These are phyloP conservation scores for Climacteris rufus DNA, from an alignment of 2,113 vertebrate genomes.

Conservation along the genomic window DNA sequence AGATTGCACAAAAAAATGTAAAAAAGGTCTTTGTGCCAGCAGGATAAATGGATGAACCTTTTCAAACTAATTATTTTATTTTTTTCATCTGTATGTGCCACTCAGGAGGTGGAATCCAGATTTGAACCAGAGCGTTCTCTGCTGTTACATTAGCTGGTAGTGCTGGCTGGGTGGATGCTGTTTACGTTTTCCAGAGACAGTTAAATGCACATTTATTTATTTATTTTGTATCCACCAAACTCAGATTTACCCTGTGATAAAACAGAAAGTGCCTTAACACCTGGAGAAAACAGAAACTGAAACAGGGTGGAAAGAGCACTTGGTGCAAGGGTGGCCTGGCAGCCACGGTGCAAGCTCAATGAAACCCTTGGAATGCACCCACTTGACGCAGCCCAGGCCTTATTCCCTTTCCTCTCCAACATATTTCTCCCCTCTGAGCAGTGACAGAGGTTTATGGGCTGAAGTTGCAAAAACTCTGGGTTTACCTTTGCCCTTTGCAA, in stretches of 20 bases:
- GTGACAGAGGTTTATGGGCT: background rate
- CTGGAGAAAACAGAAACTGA: slow-evolving; percentile 32
- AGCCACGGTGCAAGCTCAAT: background rate
- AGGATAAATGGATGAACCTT: slow-evolving; percentile 4
- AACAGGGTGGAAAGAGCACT: background rate
- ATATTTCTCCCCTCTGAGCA: background rate
- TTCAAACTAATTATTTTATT: slow-evolving; percentile 20
- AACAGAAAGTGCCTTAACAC: background rate
- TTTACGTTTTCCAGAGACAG: slow-evolving; percentile 55
- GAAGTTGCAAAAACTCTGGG: background rate
- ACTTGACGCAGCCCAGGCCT: background rate
- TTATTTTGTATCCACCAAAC: background rate
- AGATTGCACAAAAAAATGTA: slow-evolving; percentile 5
- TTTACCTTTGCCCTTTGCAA: background rate
- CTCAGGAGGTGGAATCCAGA: background rate
- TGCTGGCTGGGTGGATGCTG: background rate
- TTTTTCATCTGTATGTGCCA: background rate
- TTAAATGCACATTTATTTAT: background rate
- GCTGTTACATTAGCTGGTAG: background rate
- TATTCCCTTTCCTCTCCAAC: background rate
- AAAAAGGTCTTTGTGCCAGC: background rate
- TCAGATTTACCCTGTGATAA: background rate
- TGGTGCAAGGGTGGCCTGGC: background rate
- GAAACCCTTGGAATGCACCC: background rate
- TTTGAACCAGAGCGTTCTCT: background rate